Percentiles rank a stretch among this genome's conserved stretches.
These are phyloP conservation scores for Pachydiplax longipennis DNA, from an alignment of 2,888 invertebrate species.

Conservation along the genomic window DNA sequence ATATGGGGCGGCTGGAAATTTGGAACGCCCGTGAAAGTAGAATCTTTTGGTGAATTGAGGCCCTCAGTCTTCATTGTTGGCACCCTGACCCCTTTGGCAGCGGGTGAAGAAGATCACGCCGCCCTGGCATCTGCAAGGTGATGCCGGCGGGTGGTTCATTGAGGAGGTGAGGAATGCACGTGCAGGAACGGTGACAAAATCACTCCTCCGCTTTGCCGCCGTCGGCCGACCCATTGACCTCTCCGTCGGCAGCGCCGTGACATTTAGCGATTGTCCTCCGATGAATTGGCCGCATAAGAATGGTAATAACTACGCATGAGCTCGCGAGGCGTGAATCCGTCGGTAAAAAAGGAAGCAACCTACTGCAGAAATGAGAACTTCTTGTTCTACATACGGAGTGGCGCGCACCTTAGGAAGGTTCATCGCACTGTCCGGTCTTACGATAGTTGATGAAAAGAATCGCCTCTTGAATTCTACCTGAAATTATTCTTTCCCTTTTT, in stretches of 20 bases:
- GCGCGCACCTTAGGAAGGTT: too few relatives aligned
- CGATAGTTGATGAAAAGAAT: too few relatives aligned
- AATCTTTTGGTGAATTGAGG: not conserved
- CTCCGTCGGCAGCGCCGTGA: not conserved
- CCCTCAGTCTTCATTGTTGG: not conserved
- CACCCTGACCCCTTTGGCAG: not conserved
- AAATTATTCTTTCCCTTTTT: too few relatives aligned
- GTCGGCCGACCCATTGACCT: not conserved
- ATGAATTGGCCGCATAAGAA: too few relatives aligned
- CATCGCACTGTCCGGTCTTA: too few relatives aligned
- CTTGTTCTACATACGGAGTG: too few relatives aligned
- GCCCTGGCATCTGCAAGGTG: not conserved
- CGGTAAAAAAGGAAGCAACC: too few relatives aligned
- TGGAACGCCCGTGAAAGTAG: not conserved
- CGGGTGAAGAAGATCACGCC: not conserved
- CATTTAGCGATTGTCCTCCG: not conserved
- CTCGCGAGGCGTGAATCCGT: too few relatives aligned
- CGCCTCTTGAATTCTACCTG: too few relatives aligned
- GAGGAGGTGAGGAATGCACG: not conserved
- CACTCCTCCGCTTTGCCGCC: not conserved
- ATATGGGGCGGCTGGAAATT: not conserved
- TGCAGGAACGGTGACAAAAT: not conserved
- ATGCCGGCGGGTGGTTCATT: not conserved
- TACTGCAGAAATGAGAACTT: too few relatives aligned
- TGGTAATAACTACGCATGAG: too few relatives aligned